Evolutionary conservation across 2,113 vertebrate species (phyloP).

Genomic region (Pyrgilauda ruficollis): DNA sequence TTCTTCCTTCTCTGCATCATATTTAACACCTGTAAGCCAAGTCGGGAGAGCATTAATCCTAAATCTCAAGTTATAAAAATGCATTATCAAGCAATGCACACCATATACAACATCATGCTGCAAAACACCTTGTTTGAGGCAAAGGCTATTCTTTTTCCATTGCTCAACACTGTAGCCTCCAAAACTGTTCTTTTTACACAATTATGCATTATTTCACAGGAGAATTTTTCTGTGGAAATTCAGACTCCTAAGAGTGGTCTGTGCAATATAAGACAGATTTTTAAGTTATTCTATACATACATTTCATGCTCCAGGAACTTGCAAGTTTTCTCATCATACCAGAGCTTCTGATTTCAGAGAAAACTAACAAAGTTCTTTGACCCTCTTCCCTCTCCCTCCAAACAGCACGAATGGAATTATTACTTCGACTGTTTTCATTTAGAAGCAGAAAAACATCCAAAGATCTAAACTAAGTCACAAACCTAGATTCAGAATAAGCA

Average conservation of each 20-base stretch:
- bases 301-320: not conserved
- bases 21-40: slow-evolving; percentile 83
- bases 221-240: fast-evolving
- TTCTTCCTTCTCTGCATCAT: slow-evolving; percentile 92
- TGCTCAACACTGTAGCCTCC: not conserved
- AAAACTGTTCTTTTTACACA: not conserved
- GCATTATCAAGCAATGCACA: not conserved
- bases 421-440: not conserved
- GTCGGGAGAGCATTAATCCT: not conserved
- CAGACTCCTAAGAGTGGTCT: not conserved
- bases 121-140: not conserved
- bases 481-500: not conserved
- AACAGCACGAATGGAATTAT: not conserved
- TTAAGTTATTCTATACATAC: not conserved
- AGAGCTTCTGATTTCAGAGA: not conserved
- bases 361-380: not conserved
- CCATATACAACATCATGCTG: not conserved
- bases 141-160: not conserved
- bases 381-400: not conserved
- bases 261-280: not conserved
- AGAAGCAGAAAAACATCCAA: not conserved
- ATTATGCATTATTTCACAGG: not conserved
- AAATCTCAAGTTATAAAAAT: not conserved
- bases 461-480: not conserved
- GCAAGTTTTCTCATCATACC: not conserved